A percentile compares a stretch with the other conserved stretches of the same genome.
phyloP scores from a whole-genome alignment of 2,888 invertebrate species.

The Pandemis heparana region DNA sequence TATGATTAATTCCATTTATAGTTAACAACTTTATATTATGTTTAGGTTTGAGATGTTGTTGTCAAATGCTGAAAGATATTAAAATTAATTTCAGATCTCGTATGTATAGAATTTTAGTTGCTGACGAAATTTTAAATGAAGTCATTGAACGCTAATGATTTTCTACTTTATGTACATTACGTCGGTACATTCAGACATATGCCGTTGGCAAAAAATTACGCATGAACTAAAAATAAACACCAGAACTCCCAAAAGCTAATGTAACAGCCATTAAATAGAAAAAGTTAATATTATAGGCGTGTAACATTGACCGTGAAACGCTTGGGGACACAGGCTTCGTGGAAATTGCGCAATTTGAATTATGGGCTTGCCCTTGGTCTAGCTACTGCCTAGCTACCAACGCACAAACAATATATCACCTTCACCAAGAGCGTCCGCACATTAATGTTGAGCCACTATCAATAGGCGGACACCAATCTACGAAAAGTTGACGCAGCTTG shows the following conservation, averaged over 20 bases:
- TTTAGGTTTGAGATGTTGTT: too few species aligned
- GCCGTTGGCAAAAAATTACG: background rate
- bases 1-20: too few species aligned
- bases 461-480: background rate
- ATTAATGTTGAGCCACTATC: background rate
- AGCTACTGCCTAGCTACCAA: background rate
- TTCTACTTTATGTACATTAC: too few species aligned
- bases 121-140: too few species aligned
- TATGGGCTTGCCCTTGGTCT: slow-evolving; percentile 27
- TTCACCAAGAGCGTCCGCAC: slow-evolving; percentile 3
- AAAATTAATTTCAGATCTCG: too few species aligned
- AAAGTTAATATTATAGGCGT: slow-evolving; percentile 26
- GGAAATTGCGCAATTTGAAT: slow-evolving; percentile 33
- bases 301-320: slow-evolving; percentile 35
- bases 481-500: too few species aligned
- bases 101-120: too few species aligned
- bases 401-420: slow-evolving; percentile 12
- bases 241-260: background rate
- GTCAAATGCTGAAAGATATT: too few species aligned
- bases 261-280: slow-evolving; percentile 11
- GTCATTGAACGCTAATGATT: too few species aligned
- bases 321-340: slow-evolving; percentile 20
- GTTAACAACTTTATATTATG: too few species aligned
- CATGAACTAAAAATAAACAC: background rate
- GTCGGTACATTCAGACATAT: background rate